Conservation (phyloP, 2,113 vertebrate genomes). For the Mus pahari region DNA sequence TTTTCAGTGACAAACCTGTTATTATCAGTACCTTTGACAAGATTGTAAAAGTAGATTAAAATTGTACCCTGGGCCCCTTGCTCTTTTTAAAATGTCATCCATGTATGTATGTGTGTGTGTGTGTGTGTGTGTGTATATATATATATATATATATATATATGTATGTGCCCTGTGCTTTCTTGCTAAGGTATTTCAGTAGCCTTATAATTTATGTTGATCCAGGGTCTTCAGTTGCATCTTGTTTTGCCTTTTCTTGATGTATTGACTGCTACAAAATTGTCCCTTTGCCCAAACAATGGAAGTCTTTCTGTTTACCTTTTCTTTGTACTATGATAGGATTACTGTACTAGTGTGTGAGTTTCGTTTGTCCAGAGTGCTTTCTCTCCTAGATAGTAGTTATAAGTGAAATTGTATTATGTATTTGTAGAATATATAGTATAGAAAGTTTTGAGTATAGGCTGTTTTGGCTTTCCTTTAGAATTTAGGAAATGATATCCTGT, state of each 20-base stretch:
- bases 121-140: not conserved
- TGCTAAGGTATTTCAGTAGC: not conserved
- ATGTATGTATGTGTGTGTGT: too few relatives aligned
- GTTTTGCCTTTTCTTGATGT: not conserved
- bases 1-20: constrained; percentile 38
- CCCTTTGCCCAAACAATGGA: not conserved
- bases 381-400: not conserved
- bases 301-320: not conserved
- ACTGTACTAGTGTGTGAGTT: constrained; percentile 2
- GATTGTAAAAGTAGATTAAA: constrained; percentile 1
- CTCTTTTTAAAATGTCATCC: not conserved
- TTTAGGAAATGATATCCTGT: not conserved
- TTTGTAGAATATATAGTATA: not conserved
- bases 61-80: not conserved
- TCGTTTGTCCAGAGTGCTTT: not conserved
- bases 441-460: not conserved
- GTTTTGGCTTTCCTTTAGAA: constrained; percentile 17
- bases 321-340: not conserved
- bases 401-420: not conserved
- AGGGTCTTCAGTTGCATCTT: not conserved
- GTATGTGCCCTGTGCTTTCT: not conserved
- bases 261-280: not conserved
- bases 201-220: not conserved
- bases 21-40: not conserved
- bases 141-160: not conserved